Conservation (phyloP, 2,888 invertebrate species). For the Lymantria monacha region DNA sequence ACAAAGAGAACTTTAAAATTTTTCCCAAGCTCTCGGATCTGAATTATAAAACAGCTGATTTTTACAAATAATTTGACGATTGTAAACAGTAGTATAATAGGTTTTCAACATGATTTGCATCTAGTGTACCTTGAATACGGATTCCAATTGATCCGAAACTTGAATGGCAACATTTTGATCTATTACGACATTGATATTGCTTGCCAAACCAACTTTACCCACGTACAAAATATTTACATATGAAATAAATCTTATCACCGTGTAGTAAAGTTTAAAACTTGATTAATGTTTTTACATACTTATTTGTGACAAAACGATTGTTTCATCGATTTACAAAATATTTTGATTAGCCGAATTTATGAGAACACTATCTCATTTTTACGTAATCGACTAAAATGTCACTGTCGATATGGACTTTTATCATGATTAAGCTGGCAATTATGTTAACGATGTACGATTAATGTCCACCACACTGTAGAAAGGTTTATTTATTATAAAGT, state of each 20-base stretch:
- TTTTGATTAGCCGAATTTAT: conserved; percentile 26
- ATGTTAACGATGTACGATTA: conserved; percentile 16
- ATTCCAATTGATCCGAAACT: conserved; percentile 51
- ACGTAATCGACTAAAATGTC: conserved; percentile 21
- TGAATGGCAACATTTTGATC: conserved; percentile 50
- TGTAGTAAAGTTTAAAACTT: conserved; percentile 19
- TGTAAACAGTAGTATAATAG: conserved; percentile 33
- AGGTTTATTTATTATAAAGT: not conserved
- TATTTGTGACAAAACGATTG: conserved; percentile 9
- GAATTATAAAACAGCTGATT: conserved; percentile 1
- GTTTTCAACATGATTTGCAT: conserved; percentile 46
- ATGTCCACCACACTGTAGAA: conserved; percentile 16
- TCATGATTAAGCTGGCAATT: conserved; percentile 16
- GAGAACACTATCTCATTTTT: conserved; percentile 17
- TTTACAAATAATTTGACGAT: conserved; percentile 20
- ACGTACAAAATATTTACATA: conserved; percentile 2
- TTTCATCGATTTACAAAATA: conserved; percentile 18
- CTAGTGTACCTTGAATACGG: conserved; percentile 51
- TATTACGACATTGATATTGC: conserved; percentile 47
- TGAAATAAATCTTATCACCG: conserved; percentile 18
- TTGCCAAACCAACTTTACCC: conserved; percentile 16
- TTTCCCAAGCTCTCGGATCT: not conserved
- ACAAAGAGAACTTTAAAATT: not conserved
- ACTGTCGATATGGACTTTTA: conserved; percentile 9
- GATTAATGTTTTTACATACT: not conserved